Percentiles rank a stretch among this genome's conserved stretches.
These are phyloP conservation scores for Cherax destructor DNA, from an alignment of 1,140 invertebrate genomes.

Conservation along the genomic window DNA sequence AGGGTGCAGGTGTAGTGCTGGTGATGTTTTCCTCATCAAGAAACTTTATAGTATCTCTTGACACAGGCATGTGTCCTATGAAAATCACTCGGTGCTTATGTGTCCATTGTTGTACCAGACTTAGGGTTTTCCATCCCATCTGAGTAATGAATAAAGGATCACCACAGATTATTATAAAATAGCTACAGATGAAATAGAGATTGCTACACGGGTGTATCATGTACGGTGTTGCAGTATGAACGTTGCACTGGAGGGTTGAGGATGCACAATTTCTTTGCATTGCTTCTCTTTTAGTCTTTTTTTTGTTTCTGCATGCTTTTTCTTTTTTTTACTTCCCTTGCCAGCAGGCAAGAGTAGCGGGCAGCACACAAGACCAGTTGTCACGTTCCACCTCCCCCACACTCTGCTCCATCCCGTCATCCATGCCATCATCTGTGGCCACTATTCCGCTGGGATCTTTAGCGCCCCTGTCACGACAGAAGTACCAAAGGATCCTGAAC, in stretches of 20 bases:
- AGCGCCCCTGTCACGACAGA: constrained; percentile 49
- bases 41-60: too few relatives aligned
- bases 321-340: not conserved
- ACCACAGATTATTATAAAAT: too few relatives aligned
- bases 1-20: too few relatives aligned
- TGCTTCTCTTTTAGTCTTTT: constrained; percentile 1
- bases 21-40: too few relatives aligned
- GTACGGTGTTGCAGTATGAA: not conserved
- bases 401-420: constrained; percentile 6
- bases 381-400: constrained; percentile 32
- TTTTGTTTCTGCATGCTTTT: constrained; percentile 20
- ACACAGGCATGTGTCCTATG: too few relatives aligned
- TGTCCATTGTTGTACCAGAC: too few relatives aligned
- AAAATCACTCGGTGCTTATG: too few relatives aligned
- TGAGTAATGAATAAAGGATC: too few relatives aligned
- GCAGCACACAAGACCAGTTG: not conserved
- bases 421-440: not conserved
- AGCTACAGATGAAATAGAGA: not conserved
- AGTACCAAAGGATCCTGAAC: constrained; percentile 46
- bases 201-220: not conserved
- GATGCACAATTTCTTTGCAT: constrained; percentile 29
- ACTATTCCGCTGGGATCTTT: constrained; percentile 52
- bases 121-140: too few relatives aligned
- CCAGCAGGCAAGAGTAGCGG: not conserved
- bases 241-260: constrained; percentile 20